These are phyloP conservation scores for Penaeus japonicus DNA, from an alignment of 1,140 invertebrate species.

Conservation along the genomic window DNA sequence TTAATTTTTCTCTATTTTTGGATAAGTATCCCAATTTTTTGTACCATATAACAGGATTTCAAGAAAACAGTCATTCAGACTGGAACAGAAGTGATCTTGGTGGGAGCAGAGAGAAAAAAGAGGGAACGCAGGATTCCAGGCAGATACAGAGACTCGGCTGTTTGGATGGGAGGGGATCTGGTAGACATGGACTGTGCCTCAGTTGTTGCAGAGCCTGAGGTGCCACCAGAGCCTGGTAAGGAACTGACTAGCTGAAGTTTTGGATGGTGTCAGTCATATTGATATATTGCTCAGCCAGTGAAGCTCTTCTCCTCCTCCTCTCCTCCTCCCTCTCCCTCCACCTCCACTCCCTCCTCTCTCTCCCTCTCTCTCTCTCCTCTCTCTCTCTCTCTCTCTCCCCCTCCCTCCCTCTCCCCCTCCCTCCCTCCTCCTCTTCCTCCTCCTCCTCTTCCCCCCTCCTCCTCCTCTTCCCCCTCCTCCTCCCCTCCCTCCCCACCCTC, in stretches of 20 bases:
- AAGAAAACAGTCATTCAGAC: slow-evolving; percentile 51
- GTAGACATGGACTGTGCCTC: not conserved
- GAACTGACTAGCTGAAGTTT: not conserved
- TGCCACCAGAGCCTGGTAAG: not conserved
- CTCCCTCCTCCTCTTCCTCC: not conserved
- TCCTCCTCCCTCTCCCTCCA: too few relatives aligned
- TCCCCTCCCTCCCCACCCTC: too few relatives aligned
- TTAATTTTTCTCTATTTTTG: not conserved
- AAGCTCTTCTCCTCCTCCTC: too few relatives aligned
- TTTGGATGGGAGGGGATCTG: slow-evolving; percentile 23
- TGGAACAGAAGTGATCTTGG: slow-evolving; percentile 50
- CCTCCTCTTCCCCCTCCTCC: too few relatives aligned
- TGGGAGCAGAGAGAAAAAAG: slow-evolving; percentile 51
- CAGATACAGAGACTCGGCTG: slow-evolving; percentile 21
- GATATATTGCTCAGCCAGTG: too few relatives aligned
- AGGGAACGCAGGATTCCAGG: slow-evolving; percentile 46
- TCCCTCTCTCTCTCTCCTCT: too few relatives aligned
- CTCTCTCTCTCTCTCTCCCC: not conserved
- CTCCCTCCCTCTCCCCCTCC: not conserved
- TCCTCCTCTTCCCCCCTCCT: too few relatives aligned
- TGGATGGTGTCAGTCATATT: too few relatives aligned
- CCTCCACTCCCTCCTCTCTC: too few relatives aligned
- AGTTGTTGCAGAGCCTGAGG: not conserved
- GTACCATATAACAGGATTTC: slow-evolving; percentile 35
- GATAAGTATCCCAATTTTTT: not conserved